These are phyloP conservation scores for Drosophila prolongata DNA, from an alignment of 2,888 invertebrate genomes.

Conservation along the genomic window DNA sequence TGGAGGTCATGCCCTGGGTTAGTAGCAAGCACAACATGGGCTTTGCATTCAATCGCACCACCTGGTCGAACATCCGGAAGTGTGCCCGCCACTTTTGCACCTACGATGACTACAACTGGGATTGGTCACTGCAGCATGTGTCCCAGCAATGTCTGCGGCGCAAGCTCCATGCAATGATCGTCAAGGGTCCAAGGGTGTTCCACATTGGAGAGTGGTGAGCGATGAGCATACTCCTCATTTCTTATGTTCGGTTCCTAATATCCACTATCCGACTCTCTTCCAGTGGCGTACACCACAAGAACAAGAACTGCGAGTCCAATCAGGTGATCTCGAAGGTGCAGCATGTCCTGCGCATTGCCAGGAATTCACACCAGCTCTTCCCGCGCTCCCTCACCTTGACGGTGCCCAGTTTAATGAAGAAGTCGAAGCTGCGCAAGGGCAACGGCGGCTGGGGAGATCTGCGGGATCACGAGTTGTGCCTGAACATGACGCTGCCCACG, in stretches of 20 bases:
- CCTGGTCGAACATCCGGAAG: conserved; percentile 93
- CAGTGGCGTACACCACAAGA: conserved; percentile 98
- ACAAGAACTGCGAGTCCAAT: conserved; percentile 94
- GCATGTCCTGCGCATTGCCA: conserved; percentile 90
- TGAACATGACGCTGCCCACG: conserved; percentile 87
- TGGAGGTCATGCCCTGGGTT: conserved; percentile 96
- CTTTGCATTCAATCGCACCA: conserved; percentile 95
- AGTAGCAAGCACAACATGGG: conserved; percentile 99
- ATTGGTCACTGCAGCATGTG: conserved; percentile 97
- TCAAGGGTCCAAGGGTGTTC: conserved; percentile 97
- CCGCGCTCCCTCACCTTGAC: conserved; percentile 89
- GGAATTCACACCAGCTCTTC: conserved; percentile 87
- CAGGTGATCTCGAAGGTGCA: conserved; percentile 94
- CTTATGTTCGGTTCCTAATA: background rate
- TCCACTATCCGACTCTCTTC: background rate
- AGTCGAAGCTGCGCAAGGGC: conserved; percentile 91
- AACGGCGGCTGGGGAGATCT: conserved; percentile 99
- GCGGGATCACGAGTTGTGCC: conserved; percentile 92
- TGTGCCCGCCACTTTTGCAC: conserved; percentile 95
- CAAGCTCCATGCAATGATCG: conserved; percentile 94
- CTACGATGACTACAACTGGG: conserved; percentile 99
- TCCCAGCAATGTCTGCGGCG: conserved; percentile 92
- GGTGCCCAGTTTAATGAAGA: conserved; percentile 89
- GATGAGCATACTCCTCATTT: no score
- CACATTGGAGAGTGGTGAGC: conserved; percentile 99